Base-by-base conservation (phyloP, 2,888 invertebrate genomes). In the Leucoptera coffeella region DNA sequence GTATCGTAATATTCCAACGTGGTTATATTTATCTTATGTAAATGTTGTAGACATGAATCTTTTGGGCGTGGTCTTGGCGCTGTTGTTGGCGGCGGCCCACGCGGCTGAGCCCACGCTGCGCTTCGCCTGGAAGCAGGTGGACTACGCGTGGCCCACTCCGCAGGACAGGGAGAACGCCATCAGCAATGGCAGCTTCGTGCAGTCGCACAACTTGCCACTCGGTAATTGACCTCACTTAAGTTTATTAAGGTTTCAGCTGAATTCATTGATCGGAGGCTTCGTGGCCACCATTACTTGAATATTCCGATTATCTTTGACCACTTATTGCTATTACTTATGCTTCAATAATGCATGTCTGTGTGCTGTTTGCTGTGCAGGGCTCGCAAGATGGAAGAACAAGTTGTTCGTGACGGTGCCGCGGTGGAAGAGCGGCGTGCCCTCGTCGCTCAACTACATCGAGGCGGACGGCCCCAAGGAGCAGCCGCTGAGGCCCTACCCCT, bases 401-500 rank as follows among this genome's bases (percentile, higher is more conserved):
- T 47, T 77, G 29, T 84, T 77, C 42, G 61, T 82, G 30, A 80
- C 81, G 20, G 74, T 82, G 39, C 82, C 82, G 35, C 65, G 78
- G 40, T 79, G 78, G 79, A 78, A 75, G 50, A 49, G 59, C 34
- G 84, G 60, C 3, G 43, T 61, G 3, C 54, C 53, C 7, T 44
- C 56, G 1, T 54, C 56, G 0, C 33, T 61, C 2, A 61, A 60
- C 38, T 82, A 78, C 43, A 55, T 84, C 12, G 56, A 65, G 25
- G 32, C 82, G 3, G 53, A 57, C 21, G 72, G 51, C 8, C 52
- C 69, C 41, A 84, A 82, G 45, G 80, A 84, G 31, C 80, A 82
- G 3, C 58, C 60, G 3, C 49, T 88, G 4, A 73, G 50, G 13
- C 86, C 88, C 0, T 88, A 86, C 44, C 88, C 87, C 1, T 74